phyloP scores from a whole-genome alignment of 2,113 vertebrate genomes.

The Campylomormyrus tamandua region DNA sequence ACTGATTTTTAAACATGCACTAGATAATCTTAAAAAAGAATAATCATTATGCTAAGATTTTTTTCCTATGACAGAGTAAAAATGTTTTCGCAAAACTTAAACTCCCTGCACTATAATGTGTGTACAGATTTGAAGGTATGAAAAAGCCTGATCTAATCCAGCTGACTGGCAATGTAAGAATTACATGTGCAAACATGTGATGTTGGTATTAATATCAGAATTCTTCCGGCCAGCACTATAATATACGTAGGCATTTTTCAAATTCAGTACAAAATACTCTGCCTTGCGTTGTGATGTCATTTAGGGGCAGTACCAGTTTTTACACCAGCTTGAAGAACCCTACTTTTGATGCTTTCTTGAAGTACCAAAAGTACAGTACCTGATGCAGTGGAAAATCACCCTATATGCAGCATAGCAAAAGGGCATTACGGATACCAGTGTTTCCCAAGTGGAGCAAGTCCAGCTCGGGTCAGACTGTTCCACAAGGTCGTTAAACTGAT shows the following conservation, averaged over 20 bases:
- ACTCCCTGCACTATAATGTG: not conserved
- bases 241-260: not conserved
- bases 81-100: not conserved
- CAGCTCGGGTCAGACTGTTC: not conserved
- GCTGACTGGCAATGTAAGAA: not conserved
- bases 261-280: not conserved
- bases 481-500: not conserved
- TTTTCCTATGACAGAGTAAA: not conserved
- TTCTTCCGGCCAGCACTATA: not conserved
- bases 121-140: not conserved
- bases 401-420: not conserved
- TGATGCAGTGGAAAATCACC: not conserved
- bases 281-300: not conserved
- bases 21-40: not conserved
- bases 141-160: not conserved
- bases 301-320: not conserved
- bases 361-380: not conserved
- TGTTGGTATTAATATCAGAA: not conserved
- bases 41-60: not conserved
- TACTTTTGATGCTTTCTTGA: not conserved
- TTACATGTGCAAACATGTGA: not conserved
- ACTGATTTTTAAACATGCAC: not conserved
- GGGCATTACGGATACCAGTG: not conserved
- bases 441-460: not conserved
- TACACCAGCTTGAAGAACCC: not conserved